Evolutionary conservation across 2,797 vertebrate genomes (phyloP), one percentile per base, ranked within the genome.

Genomic region (Enteromius trimaculatus): DNA sequence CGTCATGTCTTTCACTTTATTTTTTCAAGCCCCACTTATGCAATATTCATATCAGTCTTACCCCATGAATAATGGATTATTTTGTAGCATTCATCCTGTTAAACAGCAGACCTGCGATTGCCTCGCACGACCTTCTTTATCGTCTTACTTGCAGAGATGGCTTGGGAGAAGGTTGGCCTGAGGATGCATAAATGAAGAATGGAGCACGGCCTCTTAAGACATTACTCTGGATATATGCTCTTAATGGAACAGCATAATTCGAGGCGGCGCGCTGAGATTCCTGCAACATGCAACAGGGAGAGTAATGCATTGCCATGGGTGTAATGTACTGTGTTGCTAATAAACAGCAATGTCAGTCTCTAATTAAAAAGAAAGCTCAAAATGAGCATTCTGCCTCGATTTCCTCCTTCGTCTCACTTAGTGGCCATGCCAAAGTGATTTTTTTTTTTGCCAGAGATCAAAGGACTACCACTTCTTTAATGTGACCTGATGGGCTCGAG

Each of bases 301-400:
- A 83, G 77, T 77, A 86, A 88, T 87, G 75, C 82, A 79, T 82
- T 86, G 83, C 80, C 77, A 80, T 81, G 70, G 80, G 85, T 86
- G 86, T 83, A 86, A 89, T 86, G 86, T 88, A 85, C 68, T 89
- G 75, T 90, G 85, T 77, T 77, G 82, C 86, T 86, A 87, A 90
- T 88, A 91, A 88, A 91, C 68, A 74, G 60, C 88, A 88, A 86
- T 89, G 87, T 87, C 87, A 88, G 83, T 79, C 74, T 89, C 81
- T 89, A 87, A 90, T 89, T 90, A 86, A 89, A 90, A 89, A 87
- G 79, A 83, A 87, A 70, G 80, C 83, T 83, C 23, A 23, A 49
- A 65, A 86, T 55, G 74, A 87, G 65, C 69, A 64, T 68, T 77
- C 65, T 53, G 37, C 47, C 55, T 11, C 44, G 6, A 21, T 74